These are phyloP conservation scores for Gadopsis bispinosus DNA, from an alignment of 2,797 vertebrate genomes.

Conservation along the genomic window DNA sequence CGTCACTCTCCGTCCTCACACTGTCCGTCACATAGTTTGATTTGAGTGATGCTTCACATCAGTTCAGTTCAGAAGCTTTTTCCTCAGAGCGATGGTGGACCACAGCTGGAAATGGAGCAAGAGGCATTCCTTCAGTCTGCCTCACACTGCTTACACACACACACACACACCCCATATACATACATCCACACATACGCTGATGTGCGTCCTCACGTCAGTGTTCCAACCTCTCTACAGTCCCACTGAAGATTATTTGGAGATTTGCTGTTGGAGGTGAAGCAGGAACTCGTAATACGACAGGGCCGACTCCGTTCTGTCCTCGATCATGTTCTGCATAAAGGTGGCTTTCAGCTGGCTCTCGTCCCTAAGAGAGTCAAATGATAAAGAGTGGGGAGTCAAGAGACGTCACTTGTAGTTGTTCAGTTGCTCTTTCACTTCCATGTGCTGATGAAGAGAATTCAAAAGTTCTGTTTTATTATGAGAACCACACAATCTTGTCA, in stretches of 20 bases:
- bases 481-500: neutral
- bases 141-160: constrained; percentile 24
- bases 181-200: constrained; percentile 30
- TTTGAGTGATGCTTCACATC: constrained; percentile 45
- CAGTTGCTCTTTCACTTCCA: neutral
- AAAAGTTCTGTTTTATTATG: neutral
- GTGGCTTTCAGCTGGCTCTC: constrained; percentile 91
- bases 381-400: neutral
- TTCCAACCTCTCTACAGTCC: constrained; percentile 15
- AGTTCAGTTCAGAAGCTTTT: constrained; percentile 42
- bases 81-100: constrained; percentile 50
- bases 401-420: neutral
- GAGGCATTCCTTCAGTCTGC: constrained; percentile 41
- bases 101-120: constrained; percentile 51
- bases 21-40: constrained; percentile 34
- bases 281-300: constrained; percentile 98
- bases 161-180: constrained; percentile 19
- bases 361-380: constrained; percentile 83
- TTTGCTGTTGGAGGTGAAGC: constrained; percentile 96
- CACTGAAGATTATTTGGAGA: constrained; percentile 89
- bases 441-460: neutral
- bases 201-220: constrained; percentile 31
- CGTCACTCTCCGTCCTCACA: constrained; percentile 18
- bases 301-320: constrained; percentile 97
- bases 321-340: constrained; percentile 97